Evolutionary conservation across 1,140 invertebrate species (phyloP).

Genomic region (Scaptomyza montana): DNA sequence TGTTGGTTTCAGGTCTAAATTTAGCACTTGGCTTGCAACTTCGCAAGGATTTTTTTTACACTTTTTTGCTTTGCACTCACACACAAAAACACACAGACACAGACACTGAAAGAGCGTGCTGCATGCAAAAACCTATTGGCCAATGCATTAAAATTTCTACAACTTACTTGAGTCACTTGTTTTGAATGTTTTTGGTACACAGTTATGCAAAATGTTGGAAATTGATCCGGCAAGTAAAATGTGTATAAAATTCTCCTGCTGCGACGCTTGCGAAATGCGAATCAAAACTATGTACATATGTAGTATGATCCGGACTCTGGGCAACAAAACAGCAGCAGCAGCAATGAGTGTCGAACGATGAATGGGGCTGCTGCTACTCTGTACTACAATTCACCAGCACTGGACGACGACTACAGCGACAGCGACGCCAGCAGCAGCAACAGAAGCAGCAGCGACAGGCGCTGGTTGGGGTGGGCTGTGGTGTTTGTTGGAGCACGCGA

Average conservation of each 20-base stretch:
- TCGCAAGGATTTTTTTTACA: slow-evolving; percentile 56
- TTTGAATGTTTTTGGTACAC: slow-evolving; percentile 19
- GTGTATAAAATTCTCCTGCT: slow-evolving; percentile 20
- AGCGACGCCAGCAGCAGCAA: slow-evolving; percentile 2
- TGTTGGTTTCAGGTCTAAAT: slow-evolving; percentile 77
- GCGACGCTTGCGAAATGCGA: slow-evolving; percentile 28
- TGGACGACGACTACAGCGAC: slow-evolving; percentile 16
- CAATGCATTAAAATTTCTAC: slow-evolving; percentile 36
- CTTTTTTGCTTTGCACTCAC: slow-evolving; percentile 28
- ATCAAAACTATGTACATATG: slow-evolving; percentile 35
- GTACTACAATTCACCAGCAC: slow-evolving; percentile 62
- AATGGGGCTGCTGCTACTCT: slow-evolving; percentile 59
- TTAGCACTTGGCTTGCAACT: slow-evolving; percentile 79
- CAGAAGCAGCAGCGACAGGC: slow-evolving; percentile 37
- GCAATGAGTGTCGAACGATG: slow-evolving; percentile 74
- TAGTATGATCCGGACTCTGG: slow-evolving; percentile 42
- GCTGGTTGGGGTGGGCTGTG: slow-evolving; percentile 42
- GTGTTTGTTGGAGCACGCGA: slow-evolving; percentile 59
- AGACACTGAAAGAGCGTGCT: slow-evolving; percentile 9
- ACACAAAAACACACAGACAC: not conserved
- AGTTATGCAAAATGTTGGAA: slow-evolving; percentile 38
- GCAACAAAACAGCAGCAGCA: slow-evolving; percentile 48
- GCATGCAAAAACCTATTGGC: slow-evolving; percentile 36
- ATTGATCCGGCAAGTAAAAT: slow-evolving; percentile 27
- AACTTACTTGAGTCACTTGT: slow-evolving; percentile 61